These are phyloP conservation scores for Neosalanx taihuensis DNA, from an alignment of 2,797 vertebrate species.

Conservation along the genomic window DNA sequence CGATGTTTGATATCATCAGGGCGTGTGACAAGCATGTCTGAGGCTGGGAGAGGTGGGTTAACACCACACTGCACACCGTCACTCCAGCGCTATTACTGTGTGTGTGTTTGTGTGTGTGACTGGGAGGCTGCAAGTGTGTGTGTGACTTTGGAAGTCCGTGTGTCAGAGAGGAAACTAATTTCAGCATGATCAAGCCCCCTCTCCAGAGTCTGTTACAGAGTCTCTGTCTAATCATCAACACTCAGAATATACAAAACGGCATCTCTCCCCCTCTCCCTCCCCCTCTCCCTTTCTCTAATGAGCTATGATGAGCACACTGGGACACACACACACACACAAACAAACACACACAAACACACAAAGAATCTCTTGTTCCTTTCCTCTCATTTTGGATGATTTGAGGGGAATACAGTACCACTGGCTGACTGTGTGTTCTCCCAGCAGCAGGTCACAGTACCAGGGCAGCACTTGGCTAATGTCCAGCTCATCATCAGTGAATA, in stretches of 20 bases:
- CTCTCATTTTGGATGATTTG: conserved; percentile 18
- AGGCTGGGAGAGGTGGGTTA: conserved; percentile 4
- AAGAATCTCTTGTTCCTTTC: too few relatives aligned
- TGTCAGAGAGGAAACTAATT: conserved; percentile 7
- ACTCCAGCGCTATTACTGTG: conserved; percentile 7
- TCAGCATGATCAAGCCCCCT: conserved; percentile 8
- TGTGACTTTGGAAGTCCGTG: conserved; percentile 26
- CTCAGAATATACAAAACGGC: conserved; percentile 44
- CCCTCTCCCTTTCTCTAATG: conserved; percentile 40
- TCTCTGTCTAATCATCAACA: conserved; percentile 42
- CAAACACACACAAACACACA: too few relatives aligned
- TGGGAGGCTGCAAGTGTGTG: background rate
- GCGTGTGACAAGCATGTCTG: conserved; percentile 22
- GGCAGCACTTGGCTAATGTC: background rate
- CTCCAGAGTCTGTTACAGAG: conserved; percentile 26
- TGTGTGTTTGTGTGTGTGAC: conserved; percentile 5
- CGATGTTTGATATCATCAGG: conserved; percentile 39
- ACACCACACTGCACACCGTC: conserved; percentile 7
- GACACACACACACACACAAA: conserved; percentile 3
- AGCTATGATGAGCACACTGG: conserved; percentile 44
- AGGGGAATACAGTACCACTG: conserved; percentile 10
- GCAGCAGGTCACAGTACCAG: background rate
- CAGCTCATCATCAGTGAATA: background rate
- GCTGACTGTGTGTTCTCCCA: background rate
- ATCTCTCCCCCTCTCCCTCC: conserved; percentile 36